Base-by-base conservation (phyloP, 2,888 invertebrate genomes). In the Microctonus aethiopoides region DNA sequence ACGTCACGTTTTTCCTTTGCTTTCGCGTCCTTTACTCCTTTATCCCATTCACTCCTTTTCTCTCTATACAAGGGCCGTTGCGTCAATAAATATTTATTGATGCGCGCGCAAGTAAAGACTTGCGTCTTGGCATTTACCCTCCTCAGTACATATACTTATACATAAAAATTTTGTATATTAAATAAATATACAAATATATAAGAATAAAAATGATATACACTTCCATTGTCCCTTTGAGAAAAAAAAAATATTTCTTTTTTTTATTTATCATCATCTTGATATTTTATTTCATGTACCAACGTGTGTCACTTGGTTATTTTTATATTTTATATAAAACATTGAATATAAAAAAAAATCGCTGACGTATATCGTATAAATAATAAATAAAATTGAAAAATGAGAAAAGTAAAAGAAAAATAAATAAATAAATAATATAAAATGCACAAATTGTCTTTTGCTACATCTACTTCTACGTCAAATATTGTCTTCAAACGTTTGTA, bases 11-110 rank as follows among this genome's bases (percentile, higher is more conserved):
- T 63, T 46, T 32, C 63, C 34, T 34, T 24, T n/a, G n/a, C n/a
- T n/a, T n/a, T n/a, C n/a, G 5, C n/a, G 5, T 24, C 32, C 41
- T 16, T 20, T 29, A 10, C 56, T 29, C 56, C 26, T 5, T 56
- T 20, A 10, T 11, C 52, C 32, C 59, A 29, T 32, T 20, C 36
- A 34, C 51, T 46, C 66, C 26, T 52, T 20, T 46, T 29, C 41
- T 41, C 46, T 62, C 32, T 32, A 62, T 39, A 68, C 63, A 60
- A 64, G 60, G 41, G 36, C 57, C 64, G 61, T 72, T 64, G 54
- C 69, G 67, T 70, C 72, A 67, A 72, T 70, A 72, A 72, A 72
- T 72, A 72, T 72, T 72, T 69, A 70, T 72, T 52, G 72, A 69
- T 69, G 68, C 67, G 67, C 59, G 67, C 67, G 69, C 69, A 69